phyloP scores from a whole-genome alignment of 2,797 vertebrate genomes.

The Lepus oiostolus region DNA sequence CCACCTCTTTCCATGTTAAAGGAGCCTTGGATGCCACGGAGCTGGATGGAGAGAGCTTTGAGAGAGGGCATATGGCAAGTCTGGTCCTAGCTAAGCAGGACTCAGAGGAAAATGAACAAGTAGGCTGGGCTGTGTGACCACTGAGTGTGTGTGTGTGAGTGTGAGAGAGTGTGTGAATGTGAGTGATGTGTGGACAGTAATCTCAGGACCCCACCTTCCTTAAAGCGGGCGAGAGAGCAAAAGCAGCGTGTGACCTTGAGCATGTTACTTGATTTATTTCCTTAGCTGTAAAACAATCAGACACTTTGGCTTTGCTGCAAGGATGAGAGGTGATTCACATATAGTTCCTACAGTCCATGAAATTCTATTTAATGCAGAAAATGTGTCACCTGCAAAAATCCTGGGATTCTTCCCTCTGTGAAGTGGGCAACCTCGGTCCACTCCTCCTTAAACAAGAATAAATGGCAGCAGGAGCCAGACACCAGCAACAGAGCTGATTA shows the following conservation, averaged over 20 bases:
- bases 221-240: neutral
- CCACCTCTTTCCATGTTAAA: neutral
- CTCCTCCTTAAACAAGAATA: neutral
- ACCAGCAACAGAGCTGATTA: constrained; percentile 63
- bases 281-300: constrained; percentile 8
- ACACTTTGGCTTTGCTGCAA: neutral
- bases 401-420: neutral
- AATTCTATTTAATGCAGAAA: constrained; percentile 17
- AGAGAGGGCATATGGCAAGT: neutral
- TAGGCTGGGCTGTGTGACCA: neutral
- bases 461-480: neutral
- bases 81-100: neutral
- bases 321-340: neutral
- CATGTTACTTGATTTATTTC: constrained; percentile 5
- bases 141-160: too few species aligned
- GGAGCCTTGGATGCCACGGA: neutral
- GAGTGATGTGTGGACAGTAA: neutral
- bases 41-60: neutral
- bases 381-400: neutral
- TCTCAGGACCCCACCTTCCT: neutral
- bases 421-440: neutral
- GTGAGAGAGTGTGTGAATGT: too few species aligned
- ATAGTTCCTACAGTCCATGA: neutral
- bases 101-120: neutral
- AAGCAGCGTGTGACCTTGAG: neutral